Evolutionary conservation across 1,140 invertebrate genomes (phyloP).

Genomic region (Apolygus lucorum): DNA sequence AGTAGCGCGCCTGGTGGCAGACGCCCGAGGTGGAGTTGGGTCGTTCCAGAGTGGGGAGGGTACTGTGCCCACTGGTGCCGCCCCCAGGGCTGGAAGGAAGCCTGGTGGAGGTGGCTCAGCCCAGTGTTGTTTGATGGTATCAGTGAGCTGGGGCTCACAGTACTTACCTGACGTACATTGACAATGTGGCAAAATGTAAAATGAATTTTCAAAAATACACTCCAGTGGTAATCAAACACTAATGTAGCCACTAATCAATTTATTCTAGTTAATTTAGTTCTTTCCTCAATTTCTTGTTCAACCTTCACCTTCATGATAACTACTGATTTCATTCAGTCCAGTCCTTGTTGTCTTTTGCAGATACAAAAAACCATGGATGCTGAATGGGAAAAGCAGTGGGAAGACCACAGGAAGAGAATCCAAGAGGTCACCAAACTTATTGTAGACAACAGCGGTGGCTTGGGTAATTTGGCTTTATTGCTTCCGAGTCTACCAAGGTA

Average conservation of each 20-base stretch:
- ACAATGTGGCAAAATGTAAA: neutral
- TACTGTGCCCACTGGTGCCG: too few species aligned
- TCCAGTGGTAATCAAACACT: neutral
- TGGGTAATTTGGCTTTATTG: neutral
- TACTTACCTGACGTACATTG: too few species aligned
- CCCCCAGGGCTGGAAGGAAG: too few species aligned
- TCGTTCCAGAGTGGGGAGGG: too few species aligned
- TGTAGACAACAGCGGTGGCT: neutral
- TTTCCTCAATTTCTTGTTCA: neutral
- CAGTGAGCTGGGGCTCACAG: too few species aligned
- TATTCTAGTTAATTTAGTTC: neutral
- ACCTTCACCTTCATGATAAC: neutral
- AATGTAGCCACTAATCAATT: neutral
- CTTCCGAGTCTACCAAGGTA: too few species aligned
- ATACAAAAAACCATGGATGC: neutral
- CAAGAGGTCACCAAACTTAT: neutral
- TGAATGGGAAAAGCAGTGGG: neutral
- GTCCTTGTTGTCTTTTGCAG: too few species aligned
- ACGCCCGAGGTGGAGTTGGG: too few species aligned
- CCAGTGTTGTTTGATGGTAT: too few species aligned
- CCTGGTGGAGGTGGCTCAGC: too few species aligned
- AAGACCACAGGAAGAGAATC: neutral
- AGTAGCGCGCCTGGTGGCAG: too few species aligned
- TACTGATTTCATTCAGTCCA: neutral
- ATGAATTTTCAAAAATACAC: neutral